A percentile compares a stretch with the other conserved stretches of the same genome.
Conservation (phyloP, 2,888 invertebrate genomes). For the Metacarcinus magister region DNA sequence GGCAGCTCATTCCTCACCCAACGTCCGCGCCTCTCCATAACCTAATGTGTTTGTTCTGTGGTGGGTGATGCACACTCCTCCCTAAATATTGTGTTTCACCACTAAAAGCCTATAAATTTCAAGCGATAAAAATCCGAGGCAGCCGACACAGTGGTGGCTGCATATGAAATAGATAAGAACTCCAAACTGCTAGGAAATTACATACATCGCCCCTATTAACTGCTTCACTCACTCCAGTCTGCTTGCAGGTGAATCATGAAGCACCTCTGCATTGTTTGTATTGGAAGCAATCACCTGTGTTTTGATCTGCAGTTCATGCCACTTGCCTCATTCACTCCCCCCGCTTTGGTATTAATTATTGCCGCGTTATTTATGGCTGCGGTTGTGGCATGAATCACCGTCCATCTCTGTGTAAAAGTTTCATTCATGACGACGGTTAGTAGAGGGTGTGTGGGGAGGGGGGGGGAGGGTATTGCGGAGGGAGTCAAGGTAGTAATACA, state of each 20-base stretch:
- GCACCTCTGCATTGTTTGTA: not conserved
- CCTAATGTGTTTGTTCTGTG: conserved; percentile 61
- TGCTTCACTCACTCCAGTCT: conserved; percentile 44
- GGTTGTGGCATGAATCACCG: conserved; percentile 57
- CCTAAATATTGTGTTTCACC: conserved; percentile 64
- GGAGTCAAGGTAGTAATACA: not conserved
- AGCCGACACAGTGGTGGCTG: conserved; percentile 61
- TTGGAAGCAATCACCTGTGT: conserved; percentile 9
- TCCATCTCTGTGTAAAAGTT: conserved; percentile 61
- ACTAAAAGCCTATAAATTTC: conserved; percentile 66
- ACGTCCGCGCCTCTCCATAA: conserved; percentile 76
- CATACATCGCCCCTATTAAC: conserved; percentile 22
- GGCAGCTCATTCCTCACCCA: conserved; percentile 63
- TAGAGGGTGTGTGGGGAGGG: not conserved
- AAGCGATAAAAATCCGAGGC: conserved; percentile 63
- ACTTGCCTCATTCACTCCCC: conserved; percentile 55
- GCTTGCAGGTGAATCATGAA: conserved; percentile 4
- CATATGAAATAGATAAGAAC: conserved; percentile 58
- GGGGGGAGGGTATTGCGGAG: not conserved
- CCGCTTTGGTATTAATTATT: conserved; percentile 61
- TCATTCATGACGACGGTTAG: conserved; percentile 54
- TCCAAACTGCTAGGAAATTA: conserved; percentile 37
- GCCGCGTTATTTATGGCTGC: conserved; percentile 62
- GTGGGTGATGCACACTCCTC: conserved; percentile 40
- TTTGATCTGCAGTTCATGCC: conserved; percentile 35